These are phyloP conservation scores for Micromussa lordhowensis DNA, from an alignment of 92 coral and sea anemone species.

Conservation along the genomic window DNA sequence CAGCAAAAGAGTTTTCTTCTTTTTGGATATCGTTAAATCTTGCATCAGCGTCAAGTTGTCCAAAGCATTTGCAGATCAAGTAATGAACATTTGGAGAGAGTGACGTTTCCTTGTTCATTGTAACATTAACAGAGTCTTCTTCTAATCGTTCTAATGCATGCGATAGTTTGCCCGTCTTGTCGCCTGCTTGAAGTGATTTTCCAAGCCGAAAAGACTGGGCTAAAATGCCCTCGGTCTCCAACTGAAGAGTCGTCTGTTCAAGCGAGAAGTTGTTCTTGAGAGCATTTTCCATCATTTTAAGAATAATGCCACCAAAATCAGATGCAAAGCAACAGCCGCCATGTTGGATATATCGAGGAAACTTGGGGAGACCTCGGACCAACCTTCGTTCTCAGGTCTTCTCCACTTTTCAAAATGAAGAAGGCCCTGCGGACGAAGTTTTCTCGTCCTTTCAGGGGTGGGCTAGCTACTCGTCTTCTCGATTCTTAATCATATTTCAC, in stretches of 20 bases:
- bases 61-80: constrained; percentile 42
- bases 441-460: not conserved
- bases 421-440: too few relatives aligned
- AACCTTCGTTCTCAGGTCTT: too few relatives aligned
- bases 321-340: not conserved
- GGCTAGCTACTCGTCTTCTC: not conserved
- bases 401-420: too few relatives aligned
- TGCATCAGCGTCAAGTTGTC: constrained; percentile 2
- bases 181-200: constrained; percentile 30
- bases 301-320: not conserved
- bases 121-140: not conserved
- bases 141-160: constrained; percentile 2
- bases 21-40: not conserved
- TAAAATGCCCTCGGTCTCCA: constrained; percentile 1
- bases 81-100: constrained; percentile 54
- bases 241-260: not conserved
- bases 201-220: constrained; percentile 55
- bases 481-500: not conserved
- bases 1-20: constrained; percentile 1
- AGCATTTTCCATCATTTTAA: not conserved
- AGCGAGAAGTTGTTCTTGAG: not conserved
- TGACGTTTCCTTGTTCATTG: constrained; percentile 4
- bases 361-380: not conserved
- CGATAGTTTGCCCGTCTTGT: not conserved
- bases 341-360: not conserved